Evolutionary conservation across 2,113 vertebrate species (phyloP), one percentile per base, ranked within the genome.

Genomic region (Delphinapterus leucas): DNA sequence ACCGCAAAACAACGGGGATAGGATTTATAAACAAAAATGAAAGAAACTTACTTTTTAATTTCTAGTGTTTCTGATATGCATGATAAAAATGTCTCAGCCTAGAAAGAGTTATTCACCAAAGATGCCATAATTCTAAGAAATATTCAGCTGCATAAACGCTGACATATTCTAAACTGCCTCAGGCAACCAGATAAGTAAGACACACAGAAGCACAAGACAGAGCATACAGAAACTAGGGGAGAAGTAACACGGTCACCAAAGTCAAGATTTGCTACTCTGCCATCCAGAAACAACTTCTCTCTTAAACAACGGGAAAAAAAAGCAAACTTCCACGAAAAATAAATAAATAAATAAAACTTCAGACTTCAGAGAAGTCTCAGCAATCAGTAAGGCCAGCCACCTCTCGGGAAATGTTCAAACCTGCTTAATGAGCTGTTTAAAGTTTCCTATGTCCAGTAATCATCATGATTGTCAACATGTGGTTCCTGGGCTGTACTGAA

Each of bases 141-240:
- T 26, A 94, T 60, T 85, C 77, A 53, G 88, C 28, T 91, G 23
- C 25, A 93, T 79, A 88, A 96, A 96, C 55, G 49, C 47, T 95
- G 83, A 91, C 84, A 86, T 94, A 88, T 85, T 97, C 96, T 88
- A 73, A 77, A 91, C 67, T 79, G 71, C 93, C 94, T 79, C 12
- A 0, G 82, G 95, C 90, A 89, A 25, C n/a, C 38, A 86, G 92
- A 95, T 79, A 90, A 95, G 93, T 94, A 96, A 93, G 36, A 86
- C 63, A 88, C 36, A 76, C 6, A 55, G 5, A 79, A 83, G 85
- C 82, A 81, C 47, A 73, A 96, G 55, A 88, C 86, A 74, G 14
- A 93, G 20, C 28, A 93, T 53, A 73, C 1, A 85, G 84, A 91
- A 95, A 68, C 60, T 31, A 90, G 49, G 28, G 33, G n/a, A 58